Conservation (phyloP, 2,888 invertebrate genomes). For the Rhodophaea formosa region DNA sequence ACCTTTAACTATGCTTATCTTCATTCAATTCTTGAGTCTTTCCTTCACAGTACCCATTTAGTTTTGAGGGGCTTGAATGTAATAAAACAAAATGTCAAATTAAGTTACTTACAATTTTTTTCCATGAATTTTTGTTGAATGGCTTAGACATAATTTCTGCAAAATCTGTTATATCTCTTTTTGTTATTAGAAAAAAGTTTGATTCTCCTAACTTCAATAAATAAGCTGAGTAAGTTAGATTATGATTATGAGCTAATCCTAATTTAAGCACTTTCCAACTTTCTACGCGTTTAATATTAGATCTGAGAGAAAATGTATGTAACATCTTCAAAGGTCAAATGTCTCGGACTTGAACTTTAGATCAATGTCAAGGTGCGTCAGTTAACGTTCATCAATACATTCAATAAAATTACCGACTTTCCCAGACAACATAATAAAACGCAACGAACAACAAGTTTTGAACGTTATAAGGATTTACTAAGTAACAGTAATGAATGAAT, state of each 20-base stretch:
- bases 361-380: conserved; percentile 15
- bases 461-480: too few species aligned
- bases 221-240: background rate
- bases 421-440: too few species aligned
- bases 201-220: too few species aligned
- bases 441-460: too few species aligned
- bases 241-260: background rate
- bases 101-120: too few species aligned
- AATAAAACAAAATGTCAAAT: too few species aligned
- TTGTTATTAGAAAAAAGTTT: background rate
- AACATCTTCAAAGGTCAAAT: conserved; percentile 14
- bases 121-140: too few species aligned
- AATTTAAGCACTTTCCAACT: background rate
- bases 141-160: too few species aligned
- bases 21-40: background rate
- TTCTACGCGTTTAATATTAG: background rate
- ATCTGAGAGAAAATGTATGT: background rate
- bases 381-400: background rate
- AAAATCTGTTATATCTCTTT: background rate
- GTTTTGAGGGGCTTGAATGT: background rate
- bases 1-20: background rate
- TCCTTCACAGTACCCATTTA: background rate
- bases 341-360: conserved; percentile 1
- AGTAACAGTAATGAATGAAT: too few species aligned
- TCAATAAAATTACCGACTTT: background rate